phyloP scores from a whole-genome alignment of 1,140 invertebrate genomes.

The Listronotus bonariensis region DNA sequence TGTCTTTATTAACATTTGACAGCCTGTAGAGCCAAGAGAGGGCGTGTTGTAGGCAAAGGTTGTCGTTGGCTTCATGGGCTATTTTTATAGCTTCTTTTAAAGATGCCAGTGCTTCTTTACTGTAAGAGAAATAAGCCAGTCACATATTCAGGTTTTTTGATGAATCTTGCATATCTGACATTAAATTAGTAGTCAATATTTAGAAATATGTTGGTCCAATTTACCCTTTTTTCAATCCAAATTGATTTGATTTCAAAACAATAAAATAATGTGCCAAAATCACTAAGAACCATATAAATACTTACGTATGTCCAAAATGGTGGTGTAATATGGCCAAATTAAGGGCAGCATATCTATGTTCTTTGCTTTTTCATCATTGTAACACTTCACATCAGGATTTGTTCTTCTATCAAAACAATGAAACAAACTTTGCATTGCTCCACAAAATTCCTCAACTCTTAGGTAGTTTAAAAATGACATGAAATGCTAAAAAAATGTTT shows the following conservation, averaged over 20 bases:
- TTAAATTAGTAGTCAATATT: too few relatives aligned
- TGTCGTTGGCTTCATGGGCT: slow-evolving; percentile 86
- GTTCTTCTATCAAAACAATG: slow-evolving; percentile 82
- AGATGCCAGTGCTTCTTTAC: slow-evolving; percentile 75
- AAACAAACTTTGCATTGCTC: slow-evolving; percentile 80
- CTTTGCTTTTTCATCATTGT: slow-evolving; percentile 69
- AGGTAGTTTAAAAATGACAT: slow-evolving; percentile 89
- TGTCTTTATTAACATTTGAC: slow-evolving; percentile 54
- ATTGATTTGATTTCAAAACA: too few relatives aligned
- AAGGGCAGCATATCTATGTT: slow-evolving; percentile 84
- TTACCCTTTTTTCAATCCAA: too few relatives aligned
- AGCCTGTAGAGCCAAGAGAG: slow-evolving; percentile 79
- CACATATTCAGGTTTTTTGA: too few relatives aligned
- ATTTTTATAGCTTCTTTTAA: slow-evolving; percentile 83
- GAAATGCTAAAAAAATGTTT: slow-evolving; percentile 73
- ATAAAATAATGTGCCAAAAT: too few relatives aligned
- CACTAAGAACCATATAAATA: too few relatives aligned
- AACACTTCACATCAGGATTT: slow-evolving; percentile 53
- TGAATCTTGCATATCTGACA: too few relatives aligned
- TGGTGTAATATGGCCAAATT: slow-evolving; percentile 88
- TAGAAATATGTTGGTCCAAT: too few relatives aligned
- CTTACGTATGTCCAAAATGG: slow-evolving; percentile 82
- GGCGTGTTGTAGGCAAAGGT: slow-evolving; percentile 82
- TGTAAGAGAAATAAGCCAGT: slow-evolving; percentile 57
- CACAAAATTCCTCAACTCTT: slow-evolving; percentile 84